Base-by-base conservation (phyloP, 2,113 vertebrate genomes). In the Perca schrenkii region DNA sequence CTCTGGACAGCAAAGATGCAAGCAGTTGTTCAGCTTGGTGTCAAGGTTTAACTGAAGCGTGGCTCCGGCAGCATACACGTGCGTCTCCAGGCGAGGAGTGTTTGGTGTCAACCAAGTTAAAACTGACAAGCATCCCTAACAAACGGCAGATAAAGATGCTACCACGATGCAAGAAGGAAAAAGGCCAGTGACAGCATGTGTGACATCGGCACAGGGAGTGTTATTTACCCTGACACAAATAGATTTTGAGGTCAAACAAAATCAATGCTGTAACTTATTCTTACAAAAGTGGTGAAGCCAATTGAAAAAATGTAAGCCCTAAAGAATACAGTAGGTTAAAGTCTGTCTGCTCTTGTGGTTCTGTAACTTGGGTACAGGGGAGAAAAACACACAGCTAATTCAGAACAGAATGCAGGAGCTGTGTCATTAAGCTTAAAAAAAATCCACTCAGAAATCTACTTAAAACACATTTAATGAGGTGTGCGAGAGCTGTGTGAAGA, bases 391-490 rank as follows among this genome's bases (percentile, higher is more conserved):
- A 53, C 60, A 63, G 64, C 69, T 76, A 31, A 56, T 65, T 64
- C 46, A 52, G 66, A 53, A 60, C 22, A 71, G 69, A 87, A 86
- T 73, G 82, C 77, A 71, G 63, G 64, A 81, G 72, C 81, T 77
- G 74, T 74, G 52, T 15, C 68, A 80, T 84, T 89, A 87, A 90
- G 82, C 79, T 62, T 85, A 0, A 74, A 60, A 89, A 76, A 86
- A 86, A 83, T 63, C 54, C 74, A 75, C 72, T 75, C 25, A 80
- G 49, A 83, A 88, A 89, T 73, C 80, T 84, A 78, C 86, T 88
- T 76, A 76, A 10, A 77, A 83, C 72, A 62, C 64, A 62, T 79
- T 86, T 84, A 92, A 91, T 92, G 82, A 91, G 82, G 78, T 84
- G 71, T 77, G 70, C 80, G 82, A 78, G 77, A 80, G 82, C 82